phyloP scores from a whole-genome alignment of 1,140 invertebrate species.

The Bombus polaris region DNA sequence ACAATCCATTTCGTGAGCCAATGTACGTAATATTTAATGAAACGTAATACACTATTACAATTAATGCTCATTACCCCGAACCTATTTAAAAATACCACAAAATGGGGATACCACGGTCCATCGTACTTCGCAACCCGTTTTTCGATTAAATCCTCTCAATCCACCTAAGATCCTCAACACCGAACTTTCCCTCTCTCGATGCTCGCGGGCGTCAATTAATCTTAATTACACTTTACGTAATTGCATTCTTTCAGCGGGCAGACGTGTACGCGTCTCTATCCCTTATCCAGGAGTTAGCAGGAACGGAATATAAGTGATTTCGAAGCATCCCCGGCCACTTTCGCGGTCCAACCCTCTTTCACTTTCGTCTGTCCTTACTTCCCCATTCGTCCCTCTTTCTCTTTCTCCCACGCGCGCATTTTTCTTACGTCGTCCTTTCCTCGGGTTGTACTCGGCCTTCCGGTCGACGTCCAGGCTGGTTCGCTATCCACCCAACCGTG shows the following conservation, averaged over 20 bases:
- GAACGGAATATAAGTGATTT: conserved; percentile 61
- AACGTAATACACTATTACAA: too few relatives aligned
- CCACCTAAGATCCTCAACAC: conserved; percentile 1
- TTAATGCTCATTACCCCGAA: neutral
- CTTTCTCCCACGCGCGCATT: conserved; percentile 52
- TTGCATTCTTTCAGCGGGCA: conserved; percentile 6
- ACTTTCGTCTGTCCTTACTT: conserved; percentile 26
- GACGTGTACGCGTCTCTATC: conserved; percentile 11
- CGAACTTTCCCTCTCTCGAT: neutral
- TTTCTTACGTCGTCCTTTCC: conserved; percentile 70
- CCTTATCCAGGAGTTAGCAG: conserved; percentile 46
- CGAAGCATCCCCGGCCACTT: conserved; percentile 29
- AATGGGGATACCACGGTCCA: neutral
- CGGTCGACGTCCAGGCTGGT: conserved; percentile 35
- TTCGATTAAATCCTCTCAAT: neutral
- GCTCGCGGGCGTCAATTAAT: conserved; percentile 1
- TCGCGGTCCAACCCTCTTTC: conserved; percentile 31
- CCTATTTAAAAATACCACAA: neutral
- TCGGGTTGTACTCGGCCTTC: conserved; percentile 43
- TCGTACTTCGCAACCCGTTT: too few relatives aligned
- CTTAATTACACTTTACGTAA: conserved; percentile 29
- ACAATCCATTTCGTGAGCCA: too few relatives aligned
- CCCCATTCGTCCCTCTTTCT: conserved; percentile 20
- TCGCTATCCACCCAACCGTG: conserved; percentile 2
- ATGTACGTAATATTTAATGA: too few relatives aligned